A percentile compares a stretch with the other conserved stretches of the same genome.
phyloP scores from a whole-genome alignment of 2,113 vertebrate species.

The Channa argus region DNA sequence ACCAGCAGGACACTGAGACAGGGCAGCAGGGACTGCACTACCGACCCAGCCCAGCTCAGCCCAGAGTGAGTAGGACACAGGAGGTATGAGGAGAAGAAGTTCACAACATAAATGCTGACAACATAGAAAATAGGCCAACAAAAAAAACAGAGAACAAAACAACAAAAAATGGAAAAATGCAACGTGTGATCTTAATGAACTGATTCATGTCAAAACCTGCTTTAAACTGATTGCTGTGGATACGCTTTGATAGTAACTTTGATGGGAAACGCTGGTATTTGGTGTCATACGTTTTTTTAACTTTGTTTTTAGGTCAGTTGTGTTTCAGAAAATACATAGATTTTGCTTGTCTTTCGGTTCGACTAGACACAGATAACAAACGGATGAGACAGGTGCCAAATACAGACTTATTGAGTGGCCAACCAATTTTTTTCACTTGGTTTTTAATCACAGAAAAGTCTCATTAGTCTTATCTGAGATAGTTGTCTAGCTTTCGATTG shows the following conservation, averaged over 20 bases:
- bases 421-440: too few species aligned
- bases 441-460: too few species aligned
- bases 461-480: too few species aligned
- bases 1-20: constrained; percentile 93
- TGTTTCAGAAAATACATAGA: not conserved
- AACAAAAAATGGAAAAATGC: not conserved
- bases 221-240: not conserved
- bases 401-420: too few species aligned
- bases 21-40: constrained; percentile 88
- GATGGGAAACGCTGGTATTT: not conserved
- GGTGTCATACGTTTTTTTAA: not conserved
- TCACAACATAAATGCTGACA: constrained; percentile 3
- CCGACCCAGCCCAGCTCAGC: constrained; percentile 72
- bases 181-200: constrained; percentile 4
- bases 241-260: not conserved
- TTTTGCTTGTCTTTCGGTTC: not conserved
- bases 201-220: not conserved
- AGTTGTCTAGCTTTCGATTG: too few species aligned
- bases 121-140: constrained; percentile 4
- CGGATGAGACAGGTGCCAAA: not conserved
- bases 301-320: not conserved
- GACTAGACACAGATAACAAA: not conserved
- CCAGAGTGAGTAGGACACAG: constrained; percentile 86
- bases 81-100: constrained; percentile 10
- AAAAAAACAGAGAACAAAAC: not conserved